Evolutionary conservation across 2,113 vertebrate species (phyloP).

Genomic region (Psettodes erumei): DNA sequence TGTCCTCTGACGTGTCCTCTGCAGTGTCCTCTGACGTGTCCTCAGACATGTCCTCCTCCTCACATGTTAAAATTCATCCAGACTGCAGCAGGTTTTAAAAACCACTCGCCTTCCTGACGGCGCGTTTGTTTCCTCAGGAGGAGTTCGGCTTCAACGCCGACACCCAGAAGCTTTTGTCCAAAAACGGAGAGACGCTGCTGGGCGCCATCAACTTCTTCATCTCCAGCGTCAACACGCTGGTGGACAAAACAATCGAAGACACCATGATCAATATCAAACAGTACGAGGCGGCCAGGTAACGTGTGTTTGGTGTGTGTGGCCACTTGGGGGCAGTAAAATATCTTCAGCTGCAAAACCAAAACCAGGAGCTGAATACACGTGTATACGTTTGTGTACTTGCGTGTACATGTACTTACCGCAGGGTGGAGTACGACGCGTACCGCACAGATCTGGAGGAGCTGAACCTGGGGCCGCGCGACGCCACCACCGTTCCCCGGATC

Average conservation of each 20-base stretch:
- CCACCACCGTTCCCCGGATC: constrained; percentile 93
- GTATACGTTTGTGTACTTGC: no score
- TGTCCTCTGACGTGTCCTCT: no score
- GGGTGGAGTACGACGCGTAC: constrained; percentile 96
- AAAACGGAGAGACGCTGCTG: constrained; percentile 97
- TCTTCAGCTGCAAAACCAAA: background rate
- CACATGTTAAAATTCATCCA: no score
- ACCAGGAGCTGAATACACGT: background rate
- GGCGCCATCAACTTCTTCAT: constrained; percentile 98
- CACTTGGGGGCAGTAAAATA: background rate
- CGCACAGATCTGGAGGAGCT: constrained; percentile 96
- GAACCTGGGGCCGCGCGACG: constrained; percentile 94
- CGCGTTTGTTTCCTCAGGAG: constrained; percentile 83
- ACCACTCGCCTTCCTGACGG: background rate
- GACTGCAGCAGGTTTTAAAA: background rate
- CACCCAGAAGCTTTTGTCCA: constrained; percentile 96
- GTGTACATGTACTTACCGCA: no score
- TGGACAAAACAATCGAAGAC: constrained; percentile 99
- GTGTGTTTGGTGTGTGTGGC: no score
- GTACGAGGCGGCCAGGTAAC: constrained; percentile 94
- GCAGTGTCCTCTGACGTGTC: no score
- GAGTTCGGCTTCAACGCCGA: constrained; percentile 99
- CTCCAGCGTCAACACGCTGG: constrained; percentile 93
- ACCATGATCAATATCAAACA: constrained; percentile 97
- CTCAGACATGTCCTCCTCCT: no score